Conservation (phyloP, 2,797 vertebrate genomes). For the Mionectes olivaceus region DNA sequence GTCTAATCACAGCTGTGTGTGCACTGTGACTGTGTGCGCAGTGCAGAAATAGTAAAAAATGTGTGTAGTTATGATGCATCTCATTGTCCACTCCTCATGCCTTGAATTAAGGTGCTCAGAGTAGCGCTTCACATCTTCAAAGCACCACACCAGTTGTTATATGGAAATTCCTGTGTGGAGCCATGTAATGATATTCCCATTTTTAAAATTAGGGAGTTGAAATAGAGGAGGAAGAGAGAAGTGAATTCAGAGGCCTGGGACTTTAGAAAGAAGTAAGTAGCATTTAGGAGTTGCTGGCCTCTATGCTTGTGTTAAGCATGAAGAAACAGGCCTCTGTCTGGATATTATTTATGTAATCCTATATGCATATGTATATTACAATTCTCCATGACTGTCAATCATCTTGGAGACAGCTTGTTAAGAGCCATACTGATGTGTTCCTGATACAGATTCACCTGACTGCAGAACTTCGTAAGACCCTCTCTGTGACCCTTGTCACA, state of each 20-base stretch:
- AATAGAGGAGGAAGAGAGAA: background rate
- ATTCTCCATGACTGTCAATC: background rate
- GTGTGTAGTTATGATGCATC: background rate
- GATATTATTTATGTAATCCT: background rate
- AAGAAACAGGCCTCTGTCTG: background rate
- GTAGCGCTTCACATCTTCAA: background rate
- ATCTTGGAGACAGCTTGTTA: background rate
- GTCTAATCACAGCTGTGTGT: slow-evolving; percentile 6
- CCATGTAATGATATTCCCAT: background rate
- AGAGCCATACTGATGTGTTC: background rate
- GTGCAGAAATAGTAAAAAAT: background rate
- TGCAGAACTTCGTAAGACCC: background rate
- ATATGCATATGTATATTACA: background rate
- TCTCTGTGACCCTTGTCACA: background rate
- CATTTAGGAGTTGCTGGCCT: background rate
- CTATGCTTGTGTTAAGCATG: background rate
- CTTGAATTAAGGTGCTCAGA: background rate
- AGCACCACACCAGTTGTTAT: background rate
- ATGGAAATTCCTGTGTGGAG: background rate
- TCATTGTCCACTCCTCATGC: background rate
- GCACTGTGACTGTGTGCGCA: background rate
- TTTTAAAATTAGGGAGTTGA: background rate
- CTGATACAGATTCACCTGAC: background rate
- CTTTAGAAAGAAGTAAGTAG: background rate
- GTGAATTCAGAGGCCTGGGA: background rate